Percentiles rank a stretch among this genome's conserved stretches.
phyloP scores from a whole-genome alignment of 2,888 invertebrate species.

The Lasioglossum oenotherae region DNA sequence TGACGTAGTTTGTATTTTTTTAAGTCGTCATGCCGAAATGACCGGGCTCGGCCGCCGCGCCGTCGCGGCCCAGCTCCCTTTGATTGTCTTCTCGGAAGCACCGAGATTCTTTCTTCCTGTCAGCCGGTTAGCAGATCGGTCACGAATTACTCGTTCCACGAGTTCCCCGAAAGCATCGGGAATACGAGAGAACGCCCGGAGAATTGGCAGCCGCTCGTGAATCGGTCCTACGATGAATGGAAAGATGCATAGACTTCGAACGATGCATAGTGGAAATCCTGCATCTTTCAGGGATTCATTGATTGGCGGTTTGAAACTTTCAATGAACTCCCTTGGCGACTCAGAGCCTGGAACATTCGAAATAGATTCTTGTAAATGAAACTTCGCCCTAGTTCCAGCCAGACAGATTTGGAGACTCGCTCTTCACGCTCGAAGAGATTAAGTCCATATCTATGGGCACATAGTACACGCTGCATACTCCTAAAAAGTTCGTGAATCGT shows the following conservation, averaged over 20 bases:
- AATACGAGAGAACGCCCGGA: neutral
- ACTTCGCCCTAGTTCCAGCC: neutral
- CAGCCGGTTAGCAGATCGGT: conserved; percentile 75
- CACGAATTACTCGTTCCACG: conserved; percentile 70
- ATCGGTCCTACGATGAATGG: conserved; percentile 9
- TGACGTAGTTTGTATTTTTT: conserved; percentile 78
- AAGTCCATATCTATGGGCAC: neutral
- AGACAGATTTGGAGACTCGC: neutral
- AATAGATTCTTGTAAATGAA: conserved; percentile 3
- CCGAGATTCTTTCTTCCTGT: conserved; percentile 71
- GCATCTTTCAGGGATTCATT: neutral
- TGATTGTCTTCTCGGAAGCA: conserved; percentile 82
- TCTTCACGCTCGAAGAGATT: neutral
- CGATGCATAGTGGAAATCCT: neutral
- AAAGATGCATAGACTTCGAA: neutral
- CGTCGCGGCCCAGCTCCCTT: conserved; percentile 69
- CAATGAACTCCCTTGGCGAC: neutral
- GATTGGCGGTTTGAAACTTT: conserved; percentile 6
- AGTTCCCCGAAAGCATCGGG: conserved; percentile 57
- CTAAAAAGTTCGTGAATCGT: neutral
- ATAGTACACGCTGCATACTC: neutral
- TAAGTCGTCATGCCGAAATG: conserved; percentile 80
- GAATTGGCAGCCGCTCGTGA: conserved; percentile 7
- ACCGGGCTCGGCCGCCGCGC: conserved; percentile 63
- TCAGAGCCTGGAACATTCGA: neutral